A percentile compares a stretch with the other conserved stretches of the same genome.
phyloP scores from a whole-genome alignment of 2,888 invertebrate genomes.

The Oligia strigilis region DNA sequence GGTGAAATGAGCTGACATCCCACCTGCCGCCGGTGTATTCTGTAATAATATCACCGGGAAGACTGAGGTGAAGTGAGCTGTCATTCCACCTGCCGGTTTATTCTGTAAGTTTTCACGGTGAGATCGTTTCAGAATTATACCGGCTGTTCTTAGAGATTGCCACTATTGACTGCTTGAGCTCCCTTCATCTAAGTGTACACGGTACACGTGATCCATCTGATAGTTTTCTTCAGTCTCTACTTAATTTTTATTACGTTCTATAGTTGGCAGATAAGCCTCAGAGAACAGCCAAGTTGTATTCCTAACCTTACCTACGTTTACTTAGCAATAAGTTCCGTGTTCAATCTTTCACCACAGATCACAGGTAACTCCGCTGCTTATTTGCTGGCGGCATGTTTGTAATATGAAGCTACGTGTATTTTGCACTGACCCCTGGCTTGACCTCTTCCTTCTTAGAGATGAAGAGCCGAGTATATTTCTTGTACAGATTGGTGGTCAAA shows the following conservation, averaged over 20 bases:
- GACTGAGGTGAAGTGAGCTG: too few species aligned
- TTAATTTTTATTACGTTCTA: not conserved
- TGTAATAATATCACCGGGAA: too few species aligned
- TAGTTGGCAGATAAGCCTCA: not conserved
- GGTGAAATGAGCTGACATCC: too few species aligned
- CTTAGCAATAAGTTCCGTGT: conserved; percentile 32
- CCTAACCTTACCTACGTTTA: not conserved
- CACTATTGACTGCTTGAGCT: too few species aligned
- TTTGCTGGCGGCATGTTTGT: conserved; percentile 41
- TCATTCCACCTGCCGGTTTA: too few species aligned
- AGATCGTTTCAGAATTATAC: too few species aligned
- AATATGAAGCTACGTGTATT: conserved; percentile 43
- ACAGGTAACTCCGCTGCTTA: conserved; percentile 13
- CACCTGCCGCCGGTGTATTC: too few species aligned
- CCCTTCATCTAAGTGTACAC: too few species aligned
- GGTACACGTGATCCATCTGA: too few species aligned
- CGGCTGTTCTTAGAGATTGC: too few species aligned
- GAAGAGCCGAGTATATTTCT: conserved; percentile 3
- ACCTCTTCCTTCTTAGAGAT: conserved; percentile 20
- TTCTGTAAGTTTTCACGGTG: too few species aligned
- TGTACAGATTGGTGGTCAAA: not conserved
- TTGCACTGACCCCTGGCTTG: conserved; percentile 42
- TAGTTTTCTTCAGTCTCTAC: too few species aligned
- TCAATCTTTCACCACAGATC: conserved; percentile 42
- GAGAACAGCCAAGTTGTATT: not conserved